Base-by-base conservation (phyloP, 2,797 vertebrate species). In the Pygocentrus nattereri region DNA sequence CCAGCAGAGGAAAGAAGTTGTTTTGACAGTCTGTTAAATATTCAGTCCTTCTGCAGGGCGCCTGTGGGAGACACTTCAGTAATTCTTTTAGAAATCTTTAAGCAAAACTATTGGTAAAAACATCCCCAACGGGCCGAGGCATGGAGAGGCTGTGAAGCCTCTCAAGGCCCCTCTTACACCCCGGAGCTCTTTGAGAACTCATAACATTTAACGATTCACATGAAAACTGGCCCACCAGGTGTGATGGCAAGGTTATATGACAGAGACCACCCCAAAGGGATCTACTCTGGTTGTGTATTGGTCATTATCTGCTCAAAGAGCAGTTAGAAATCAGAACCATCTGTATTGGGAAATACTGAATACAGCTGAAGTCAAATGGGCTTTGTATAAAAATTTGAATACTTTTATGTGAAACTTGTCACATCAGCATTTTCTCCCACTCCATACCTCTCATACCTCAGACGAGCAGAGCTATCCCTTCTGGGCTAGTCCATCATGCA, bases 41-140 rank as follows among this genome's bases (percentile, higher is more conserved):
- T 25, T 11, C 47, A 5, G 38, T 5, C 25, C 11, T 25, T 68
- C 12, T 15, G n/a, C 65, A 23, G 15, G 61, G 41, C 38, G 21
- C n/a, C 19, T 16, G 56, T 5, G 44, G n/a, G 47, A 44, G 38
- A 30, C 41, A 5, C 38, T 68, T 23, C 44, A 68, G 47, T 68
- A 44, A 21, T 44, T 68, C 4, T 68, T 12, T 13, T 47, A 13
- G 18, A 68, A 23, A 30, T n/a, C 19, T 68, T 68, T 34, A 30
- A 62, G 59, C 25, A 27, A 21, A 47, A 30, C 18, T 31, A 80
- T 59, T 21, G 70, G 87, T 86, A 83, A 88, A 89, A 82, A 84
- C 52, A 86, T 88, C 83, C 38, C 75, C 76, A 44, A 61, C 12
- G n/a, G 58, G 54, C 78, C 41, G 16, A 62, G 47, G 18, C 41